Evolutionary conservation across 2,888 invertebrate species (phyloP).

Genomic region (Deilephila elpenor): DNA sequence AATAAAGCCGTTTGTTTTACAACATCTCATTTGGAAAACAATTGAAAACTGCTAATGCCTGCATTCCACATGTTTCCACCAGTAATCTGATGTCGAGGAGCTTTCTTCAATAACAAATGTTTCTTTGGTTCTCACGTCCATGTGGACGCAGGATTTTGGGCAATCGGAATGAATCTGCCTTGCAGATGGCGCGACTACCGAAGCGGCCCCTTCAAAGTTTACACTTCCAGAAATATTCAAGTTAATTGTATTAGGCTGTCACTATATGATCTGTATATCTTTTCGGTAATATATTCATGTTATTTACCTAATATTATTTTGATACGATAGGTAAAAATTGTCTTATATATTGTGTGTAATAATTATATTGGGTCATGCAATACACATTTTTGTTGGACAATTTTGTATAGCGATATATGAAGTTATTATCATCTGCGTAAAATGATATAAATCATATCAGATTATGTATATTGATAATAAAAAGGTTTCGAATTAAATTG

Average conservation of each 20-base stretch:
- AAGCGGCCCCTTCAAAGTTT: conserved; percentile 66
- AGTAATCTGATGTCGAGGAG: conserved; percentile 52
- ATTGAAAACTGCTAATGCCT: conserved; percentile 48
- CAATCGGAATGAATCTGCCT: conserved; percentile 71
- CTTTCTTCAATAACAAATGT: conserved; percentile 67
- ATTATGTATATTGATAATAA: too few species aligned
- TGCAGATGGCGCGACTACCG: conserved; percentile 68
- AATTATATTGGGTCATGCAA: too few species aligned
- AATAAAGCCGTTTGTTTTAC: conserved; percentile 55
- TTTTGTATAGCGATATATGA: too few species aligned
- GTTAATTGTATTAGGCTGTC: conserved; percentile 23
- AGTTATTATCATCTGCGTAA: too few species aligned
- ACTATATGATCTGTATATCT: not conserved
- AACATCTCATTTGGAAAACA: conserved; percentile 55
- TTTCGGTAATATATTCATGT: not conserved
- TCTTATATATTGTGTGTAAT: too few species aligned
- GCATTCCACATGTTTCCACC: conserved; percentile 44
- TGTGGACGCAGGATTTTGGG: conserved; percentile 78
- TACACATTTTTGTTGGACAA: too few species aligned
- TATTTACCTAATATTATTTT: not conserved
- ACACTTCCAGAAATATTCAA: conserved; percentile 59
- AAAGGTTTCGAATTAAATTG: too few species aligned
- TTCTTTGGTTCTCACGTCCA: conserved; percentile 74
- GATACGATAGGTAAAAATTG: too few species aligned
- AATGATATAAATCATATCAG: too few species aligned